Percentiles rank a stretch among this genome's conserved stretches.
phyloP scores from a whole-genome alignment of 2,113 vertebrate species.

The Chrysemys picta region DNA sequence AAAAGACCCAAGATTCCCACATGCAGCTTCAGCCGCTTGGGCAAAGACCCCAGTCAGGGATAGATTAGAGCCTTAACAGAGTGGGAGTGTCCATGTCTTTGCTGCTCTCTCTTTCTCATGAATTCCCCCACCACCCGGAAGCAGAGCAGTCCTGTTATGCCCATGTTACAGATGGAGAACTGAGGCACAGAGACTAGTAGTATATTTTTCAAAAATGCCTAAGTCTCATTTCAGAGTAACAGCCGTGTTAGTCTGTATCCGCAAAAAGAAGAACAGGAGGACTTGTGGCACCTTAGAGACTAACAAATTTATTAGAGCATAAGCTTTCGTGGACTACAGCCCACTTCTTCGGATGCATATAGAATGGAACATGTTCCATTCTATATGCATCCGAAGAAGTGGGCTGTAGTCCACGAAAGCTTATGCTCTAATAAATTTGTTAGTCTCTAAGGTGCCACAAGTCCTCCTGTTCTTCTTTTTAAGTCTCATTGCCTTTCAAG shows the following conservation, averaged over 20 bases:
- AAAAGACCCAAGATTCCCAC: rapidly evolving
- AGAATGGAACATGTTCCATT: too few species aligned
- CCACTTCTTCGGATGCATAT: too few species aligned
- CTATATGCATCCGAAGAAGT: too few species aligned
- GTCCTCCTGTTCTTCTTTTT: too few species aligned
- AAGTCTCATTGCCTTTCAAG: neutral
- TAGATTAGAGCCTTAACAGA: neutral
- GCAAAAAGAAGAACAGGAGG: too few species aligned
- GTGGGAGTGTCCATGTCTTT: neutral
- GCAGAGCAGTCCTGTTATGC: neutral
- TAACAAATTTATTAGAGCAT: too few species aligned
- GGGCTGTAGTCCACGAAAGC: too few species aligned
- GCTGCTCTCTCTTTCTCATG: neutral
- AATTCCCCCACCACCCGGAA: neutral
- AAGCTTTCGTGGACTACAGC: too few species aligned
- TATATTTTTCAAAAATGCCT: neutral
- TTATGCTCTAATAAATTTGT: too few species aligned
- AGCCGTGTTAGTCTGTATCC: too few species aligned
- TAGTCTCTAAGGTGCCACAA: too few species aligned
- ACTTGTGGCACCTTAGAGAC: too few species aligned
- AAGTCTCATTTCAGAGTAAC: neutral
- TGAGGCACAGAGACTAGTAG: neutral
- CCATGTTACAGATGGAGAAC: neutral
- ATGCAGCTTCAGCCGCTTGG: neutral
- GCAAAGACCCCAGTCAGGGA: neutral